Conservation (phyloP, 2,888 invertebrate genomes). For the Zaprionus bogoriensis region DNA sequence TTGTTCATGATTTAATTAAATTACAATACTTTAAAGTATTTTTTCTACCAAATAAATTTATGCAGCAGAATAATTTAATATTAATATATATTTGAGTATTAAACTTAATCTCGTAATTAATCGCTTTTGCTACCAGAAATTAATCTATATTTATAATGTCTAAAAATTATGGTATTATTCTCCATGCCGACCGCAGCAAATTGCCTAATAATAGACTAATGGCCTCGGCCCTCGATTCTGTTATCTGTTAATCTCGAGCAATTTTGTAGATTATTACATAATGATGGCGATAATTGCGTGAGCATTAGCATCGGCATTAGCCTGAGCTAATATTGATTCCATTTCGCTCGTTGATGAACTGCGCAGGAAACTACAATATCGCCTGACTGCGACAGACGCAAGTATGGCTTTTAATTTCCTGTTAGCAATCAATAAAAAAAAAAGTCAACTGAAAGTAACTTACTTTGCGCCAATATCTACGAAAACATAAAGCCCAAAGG, state of each 20-base stretch:
- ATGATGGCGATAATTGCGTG: slow-evolving; percentile 29
- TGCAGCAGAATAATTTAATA: no score
- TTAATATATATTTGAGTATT: no score
- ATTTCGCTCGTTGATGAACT: slow-evolving; percentile 23
- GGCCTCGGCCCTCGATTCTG: not conserved
- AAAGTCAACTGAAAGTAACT: slow-evolving; percentile 59
- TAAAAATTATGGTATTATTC: not conserved
- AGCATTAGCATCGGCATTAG: slow-evolving; percentile 21
- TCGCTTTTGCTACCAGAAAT: no score
- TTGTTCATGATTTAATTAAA: no score
- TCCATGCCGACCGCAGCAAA: not conserved
- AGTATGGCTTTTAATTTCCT: slow-evolving; percentile 68
- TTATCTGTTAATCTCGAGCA: not conserved
- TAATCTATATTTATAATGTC: not conserved
- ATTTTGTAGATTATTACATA: slow-evolving; percentile 10
- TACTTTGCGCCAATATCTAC: slow-evolving; percentile 52
- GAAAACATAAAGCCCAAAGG: slow-evolving; percentile 53
- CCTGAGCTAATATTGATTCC: slow-evolving; percentile 32
- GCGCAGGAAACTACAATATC: slow-evolving; percentile 46
- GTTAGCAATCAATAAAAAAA: slow-evolving; percentile 61
- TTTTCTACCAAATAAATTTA: no score
- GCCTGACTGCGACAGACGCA: slow-evolving; percentile 15
- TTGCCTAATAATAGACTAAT: not conserved
- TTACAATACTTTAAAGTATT: no score
- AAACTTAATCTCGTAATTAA: no score